Conservation (phyloP, 2,888 invertebrate species). For the Hypolimnas misippus region DNA sequence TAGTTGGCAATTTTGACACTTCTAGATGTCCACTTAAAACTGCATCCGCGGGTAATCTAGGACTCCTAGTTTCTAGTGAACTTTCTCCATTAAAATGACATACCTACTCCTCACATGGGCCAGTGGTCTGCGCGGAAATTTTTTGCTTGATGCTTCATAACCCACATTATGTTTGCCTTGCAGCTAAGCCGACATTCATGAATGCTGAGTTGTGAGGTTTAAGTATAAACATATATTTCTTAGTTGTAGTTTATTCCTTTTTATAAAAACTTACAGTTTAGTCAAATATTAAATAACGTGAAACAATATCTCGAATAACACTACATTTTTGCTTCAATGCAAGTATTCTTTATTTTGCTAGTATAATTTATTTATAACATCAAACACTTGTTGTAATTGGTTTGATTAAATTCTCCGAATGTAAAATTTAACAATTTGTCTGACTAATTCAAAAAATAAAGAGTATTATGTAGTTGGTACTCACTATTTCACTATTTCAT, state of each 20-base stretch:
- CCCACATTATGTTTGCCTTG: conserved; percentile 17
- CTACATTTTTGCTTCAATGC: no score
- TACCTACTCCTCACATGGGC: conserved; percentile 26
- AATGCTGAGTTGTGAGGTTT: neutral
- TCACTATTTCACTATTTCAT: no score
- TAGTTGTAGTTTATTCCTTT: neutral
- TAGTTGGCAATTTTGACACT: conserved; percentile 2
- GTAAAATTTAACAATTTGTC: no score
- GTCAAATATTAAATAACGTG: no score
- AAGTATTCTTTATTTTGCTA: neutral
- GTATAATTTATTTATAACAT: no score
- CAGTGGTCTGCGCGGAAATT: conserved; percentile 23
- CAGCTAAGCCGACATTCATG: neutral
- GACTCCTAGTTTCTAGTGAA: conserved; percentile 54
- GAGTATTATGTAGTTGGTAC: no score
- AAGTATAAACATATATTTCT: neutral
- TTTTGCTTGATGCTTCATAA: conserved; percentile 29
- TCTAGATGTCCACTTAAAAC: conserved; percentile 18
- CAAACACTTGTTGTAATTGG: no score
- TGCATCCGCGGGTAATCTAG: conserved; percentile 52
- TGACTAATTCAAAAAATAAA: no score
- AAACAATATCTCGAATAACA: neutral
- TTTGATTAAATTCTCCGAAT: no score
- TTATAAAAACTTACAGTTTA: no score
- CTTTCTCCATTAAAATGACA: conserved; percentile 56